These are phyloP conservation scores for Megaceryle alcyon DNA, from an alignment of 2,797 vertebrate genomes.

Conservation along the genomic window DNA sequence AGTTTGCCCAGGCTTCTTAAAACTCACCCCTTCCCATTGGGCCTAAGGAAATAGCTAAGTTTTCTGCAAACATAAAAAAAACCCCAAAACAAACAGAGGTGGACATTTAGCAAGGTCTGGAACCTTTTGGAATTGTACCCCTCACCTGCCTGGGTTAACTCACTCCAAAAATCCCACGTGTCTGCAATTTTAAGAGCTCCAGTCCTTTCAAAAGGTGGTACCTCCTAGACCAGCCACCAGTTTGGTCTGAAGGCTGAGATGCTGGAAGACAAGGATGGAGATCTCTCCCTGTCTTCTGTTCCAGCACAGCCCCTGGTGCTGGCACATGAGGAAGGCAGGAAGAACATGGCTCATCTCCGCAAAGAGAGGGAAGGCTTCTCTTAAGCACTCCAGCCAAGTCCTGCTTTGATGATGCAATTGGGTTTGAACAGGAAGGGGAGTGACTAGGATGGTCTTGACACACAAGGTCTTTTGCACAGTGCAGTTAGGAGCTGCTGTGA, in stretches of 20 bases:
- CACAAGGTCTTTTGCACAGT: neutral
- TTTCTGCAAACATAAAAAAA: neutral
- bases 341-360: neutral
- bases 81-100: neutral
- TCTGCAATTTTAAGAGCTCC: neutral
- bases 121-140: neutral
- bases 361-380: neutral
- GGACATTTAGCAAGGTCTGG: neutral
- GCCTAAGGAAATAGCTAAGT: neutral
- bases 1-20: neutral
- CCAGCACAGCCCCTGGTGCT: neutral
- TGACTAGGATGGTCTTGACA: neutral
- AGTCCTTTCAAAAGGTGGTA: neutral
- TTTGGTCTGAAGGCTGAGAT: neutral
- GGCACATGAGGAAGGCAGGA: neutral
- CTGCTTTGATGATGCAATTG: neutral
- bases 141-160: neutral
- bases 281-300: neutral
- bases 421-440: constrained; percentile 17
- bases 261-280: neutral
- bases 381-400: neutral
- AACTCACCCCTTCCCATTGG: neutral
- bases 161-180: neutral
- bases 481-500: neutral
- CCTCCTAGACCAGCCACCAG: neutral